Evolutionary conservation across 2,888 invertebrate genomes (phyloP).

Genomic region (Erebia aethiops): DNA sequence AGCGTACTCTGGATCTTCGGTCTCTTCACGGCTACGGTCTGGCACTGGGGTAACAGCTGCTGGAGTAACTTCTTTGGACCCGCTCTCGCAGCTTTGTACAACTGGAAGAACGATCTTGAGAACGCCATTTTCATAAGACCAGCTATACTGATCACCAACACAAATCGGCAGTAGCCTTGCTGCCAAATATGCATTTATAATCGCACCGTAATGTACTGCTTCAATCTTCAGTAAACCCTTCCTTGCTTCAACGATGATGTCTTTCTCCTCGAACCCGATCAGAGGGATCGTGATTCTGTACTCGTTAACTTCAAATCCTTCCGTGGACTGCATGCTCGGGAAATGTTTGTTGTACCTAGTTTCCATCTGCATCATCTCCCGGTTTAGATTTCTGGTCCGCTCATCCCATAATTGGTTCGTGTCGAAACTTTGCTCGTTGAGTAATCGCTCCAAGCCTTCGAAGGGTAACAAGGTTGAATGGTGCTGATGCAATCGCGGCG

Average conservation of each 20-base stretch:
- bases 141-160: slow-evolving; percentile 22
- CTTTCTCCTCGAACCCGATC: slow-evolving; percentile 60
- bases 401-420: slow-evolving; percentile 59
- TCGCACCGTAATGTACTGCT: slow-evolving; percentile 52
- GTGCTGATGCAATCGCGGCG: slow-evolving; percentile 48
- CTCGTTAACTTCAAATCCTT: slow-evolving; percentile 54
- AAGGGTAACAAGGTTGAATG: slow-evolving; percentile 32
- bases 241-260: slow-evolving; percentile 68
- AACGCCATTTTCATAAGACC: slow-evolving; percentile 27
- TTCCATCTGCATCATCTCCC: slow-evolving; percentile 58
- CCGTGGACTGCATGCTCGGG: slow-evolving; percentile 48
- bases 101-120: slow-evolving; percentile 27
- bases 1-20: slow-evolving; percentile 46
- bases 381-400: slow-evolving; percentile 45
- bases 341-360: slow-evolving; percentile 55
- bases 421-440: slow-evolving; percentile 57
- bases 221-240: slow-evolving; percentile 66
- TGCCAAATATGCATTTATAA: slow-evolving; percentile 18
- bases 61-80: not conserved
- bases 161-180: slow-evolving; percentile 26
- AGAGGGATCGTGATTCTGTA: slow-evolving; percentile 61
- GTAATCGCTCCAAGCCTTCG: slow-evolving; percentile 45
- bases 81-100: not conserved
- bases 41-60: slow-evolving; percentile 40
- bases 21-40: slow-evolving; percentile 57